Base-by-base conservation (phyloP, 2,797 vertebrate species). In the Fistularia commersonii region DNA sequence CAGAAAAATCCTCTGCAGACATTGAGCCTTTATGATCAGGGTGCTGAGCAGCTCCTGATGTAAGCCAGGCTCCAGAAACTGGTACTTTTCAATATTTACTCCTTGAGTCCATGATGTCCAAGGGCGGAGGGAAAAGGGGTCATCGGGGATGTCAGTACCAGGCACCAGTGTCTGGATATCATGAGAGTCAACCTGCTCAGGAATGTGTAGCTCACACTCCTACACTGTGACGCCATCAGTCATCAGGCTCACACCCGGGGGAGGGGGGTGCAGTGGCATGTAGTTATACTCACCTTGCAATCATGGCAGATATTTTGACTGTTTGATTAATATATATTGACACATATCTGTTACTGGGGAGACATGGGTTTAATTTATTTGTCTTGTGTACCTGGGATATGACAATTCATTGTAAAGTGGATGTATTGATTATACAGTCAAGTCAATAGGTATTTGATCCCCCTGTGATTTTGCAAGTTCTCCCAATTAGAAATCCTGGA, bases 141-240 rank as follows among this genome's bases (percentile, higher is more conserved):
- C 66, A 33, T 15, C 11, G 43, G 87, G 55, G 86, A 73, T 66
- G 77, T 69, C 52, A 6, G 87, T 87, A 76, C 84, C 81, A 86
- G 85, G 79, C 78, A 46, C 51, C 12, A 11, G 55, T 57, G 64
- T 68, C 62, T 64, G 40, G 61, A 52, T 64, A 69, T 57, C 8
- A 13, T 56, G 53, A 50, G 65, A 51, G 39, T n/a, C 54, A 72
- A 80, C 69, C 61, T 62, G 55, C 76, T 77, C 40, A 72, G 76
- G 82, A 87, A 85, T 88, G 81, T 73, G 65, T 57, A 33, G 58
- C 3, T 41, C n/a, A 74, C 51, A 51, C 65, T 72, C 72, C 66
- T 57, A 39, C 64, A 1, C 66, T 45, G 33, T 11, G 47, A 14
- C 3, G 11, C 66, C 48, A 76, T 80, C 68, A 51, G 35, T 74